Evolutionary conservation across 2,113 vertebrate genomes (phyloP), one percentile per base, ranked within the genome.

Genomic region (Pristiophorus japonicus): DNA sequence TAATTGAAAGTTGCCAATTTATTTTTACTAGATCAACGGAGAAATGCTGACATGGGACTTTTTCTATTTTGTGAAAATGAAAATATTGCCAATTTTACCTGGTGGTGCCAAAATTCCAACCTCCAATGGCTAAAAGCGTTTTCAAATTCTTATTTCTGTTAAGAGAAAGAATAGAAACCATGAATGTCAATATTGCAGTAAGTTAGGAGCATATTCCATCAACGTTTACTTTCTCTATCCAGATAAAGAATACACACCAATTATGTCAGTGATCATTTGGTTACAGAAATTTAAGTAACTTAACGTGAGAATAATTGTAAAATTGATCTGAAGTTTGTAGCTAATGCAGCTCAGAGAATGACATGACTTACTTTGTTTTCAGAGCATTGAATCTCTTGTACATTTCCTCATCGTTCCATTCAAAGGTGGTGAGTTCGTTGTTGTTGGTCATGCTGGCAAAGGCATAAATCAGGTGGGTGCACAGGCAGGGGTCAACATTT

Each of bases 91-190:
- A 30, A 47, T 95, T 96, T 97, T 96, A 98, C 97, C 97, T 97
- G 66, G 96, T 95, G 73, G 96, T 97, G 16, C 97, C 97, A 94
- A 98, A 97, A 94, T 97, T 97, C 97, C 97, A 97, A 73, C 97
- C 97, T 91, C 97, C 97, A 20, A 97, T 96, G 55, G 97, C 97
- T 95, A 98, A 93, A 90, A 98, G 96, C 45, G 97, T 97, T 95
- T 97, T 97, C 96, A 97, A 96, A 62, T 98, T 97, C 96, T 96
- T 90, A 95, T 97, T 97, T 59, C 97, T 98, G 96, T 91, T 96
- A 66, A 84, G 27, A 38, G 66, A 38, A 78, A 16, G 42, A 30
- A 84, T 65, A 88, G 91, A 45, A 2, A 47, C 27, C 0, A 65
- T 59, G 3, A n/a, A 18, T 30, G 4, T 51, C 42, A 78, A 14